Conservation (phyloP, 2,113 vertebrate species). For the Nesogale talazaci region DNA sequence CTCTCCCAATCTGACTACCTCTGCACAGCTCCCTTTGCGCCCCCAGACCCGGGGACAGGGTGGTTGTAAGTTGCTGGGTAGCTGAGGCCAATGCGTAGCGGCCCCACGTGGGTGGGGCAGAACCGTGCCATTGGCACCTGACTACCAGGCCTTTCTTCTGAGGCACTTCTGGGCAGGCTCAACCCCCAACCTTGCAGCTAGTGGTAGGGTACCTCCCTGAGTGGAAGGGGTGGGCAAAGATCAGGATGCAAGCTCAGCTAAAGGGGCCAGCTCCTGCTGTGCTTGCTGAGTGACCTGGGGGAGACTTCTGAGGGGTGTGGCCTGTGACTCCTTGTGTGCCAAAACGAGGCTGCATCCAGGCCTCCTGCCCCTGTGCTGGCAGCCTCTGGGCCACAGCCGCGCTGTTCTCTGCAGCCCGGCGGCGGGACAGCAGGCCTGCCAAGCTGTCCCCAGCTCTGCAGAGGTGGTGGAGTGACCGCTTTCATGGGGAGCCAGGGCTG, state of each 20-base stretch:
- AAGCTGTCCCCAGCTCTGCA: not conserved
- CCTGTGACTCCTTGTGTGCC: not conserved
- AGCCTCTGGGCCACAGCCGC: accelerated
- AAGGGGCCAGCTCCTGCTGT: accelerated
- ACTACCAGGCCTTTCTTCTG: not conserved
- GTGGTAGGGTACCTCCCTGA: not conserved
- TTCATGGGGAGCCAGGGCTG: not conserved
- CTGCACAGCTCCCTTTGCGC: not conserved
- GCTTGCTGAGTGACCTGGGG: not conserved
- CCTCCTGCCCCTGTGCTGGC: not conserved
- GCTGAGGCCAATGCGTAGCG: not conserved
- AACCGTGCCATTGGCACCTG: not conserved
- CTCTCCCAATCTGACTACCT: not conserved
- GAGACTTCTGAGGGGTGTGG: not conserved
- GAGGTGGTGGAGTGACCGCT: not conserved
- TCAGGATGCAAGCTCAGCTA: not conserved
- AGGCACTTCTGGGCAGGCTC: not conserved
- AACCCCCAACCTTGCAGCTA: not conserved
- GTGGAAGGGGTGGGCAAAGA: not conserved
- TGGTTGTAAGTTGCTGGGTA: not conserved
- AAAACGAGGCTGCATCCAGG: not conserved
- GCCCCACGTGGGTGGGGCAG: not conserved
- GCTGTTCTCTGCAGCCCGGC: not conserved
- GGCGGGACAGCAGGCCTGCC: not conserved
- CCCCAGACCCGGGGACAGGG: accelerated